phyloP scores from a whole-genome alignment of 35 echinoderm and acorn worm genomes.

The Hemicentrotus pulcherrimus region DNA sequence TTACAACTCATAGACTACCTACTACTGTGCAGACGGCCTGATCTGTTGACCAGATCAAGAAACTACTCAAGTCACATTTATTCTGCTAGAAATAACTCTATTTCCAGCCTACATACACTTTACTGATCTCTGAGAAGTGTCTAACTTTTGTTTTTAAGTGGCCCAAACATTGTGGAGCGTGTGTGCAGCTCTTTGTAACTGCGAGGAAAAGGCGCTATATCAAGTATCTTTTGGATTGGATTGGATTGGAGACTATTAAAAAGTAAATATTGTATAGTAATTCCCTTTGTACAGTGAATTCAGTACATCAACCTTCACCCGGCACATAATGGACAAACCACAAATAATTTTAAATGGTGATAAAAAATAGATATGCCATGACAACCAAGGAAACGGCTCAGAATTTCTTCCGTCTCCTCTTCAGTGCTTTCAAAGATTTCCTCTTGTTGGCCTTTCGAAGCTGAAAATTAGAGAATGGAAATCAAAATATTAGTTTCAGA shows the following conservation, averaged over 20 bases:
- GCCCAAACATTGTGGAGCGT: too few species aligned
- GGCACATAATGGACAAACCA: background rate
- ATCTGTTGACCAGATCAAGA: too few species aligned
- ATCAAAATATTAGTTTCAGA: background rate
- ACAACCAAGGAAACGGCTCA: background rate
- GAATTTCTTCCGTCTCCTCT: slow-evolving; percentile 21
- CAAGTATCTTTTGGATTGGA: too few species aligned
- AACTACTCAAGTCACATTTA: too few species aligned
- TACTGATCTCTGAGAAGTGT: too few species aligned
- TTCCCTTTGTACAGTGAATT: background rate
- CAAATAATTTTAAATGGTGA: background rate
- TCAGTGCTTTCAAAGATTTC: background rate
- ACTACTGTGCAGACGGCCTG: too few species aligned
- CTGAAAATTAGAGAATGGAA: background rate
- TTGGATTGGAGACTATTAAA: background rate
- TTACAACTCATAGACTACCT: too few species aligned
- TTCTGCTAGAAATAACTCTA: too few species aligned
- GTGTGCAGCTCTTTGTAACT: too few species aligned
- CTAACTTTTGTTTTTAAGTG: too few species aligned
- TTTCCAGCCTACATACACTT: too few species aligned
- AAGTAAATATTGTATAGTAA: background rate
- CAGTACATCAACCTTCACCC: background rate
- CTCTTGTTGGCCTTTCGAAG: slow-evolving; percentile 19
- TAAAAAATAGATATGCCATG: background rate
- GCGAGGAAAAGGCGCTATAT: too few species aligned